Evolutionary conservation across 2,797 vertebrate species (phyloP).

Genomic region (Halcyon badia): DNA sequence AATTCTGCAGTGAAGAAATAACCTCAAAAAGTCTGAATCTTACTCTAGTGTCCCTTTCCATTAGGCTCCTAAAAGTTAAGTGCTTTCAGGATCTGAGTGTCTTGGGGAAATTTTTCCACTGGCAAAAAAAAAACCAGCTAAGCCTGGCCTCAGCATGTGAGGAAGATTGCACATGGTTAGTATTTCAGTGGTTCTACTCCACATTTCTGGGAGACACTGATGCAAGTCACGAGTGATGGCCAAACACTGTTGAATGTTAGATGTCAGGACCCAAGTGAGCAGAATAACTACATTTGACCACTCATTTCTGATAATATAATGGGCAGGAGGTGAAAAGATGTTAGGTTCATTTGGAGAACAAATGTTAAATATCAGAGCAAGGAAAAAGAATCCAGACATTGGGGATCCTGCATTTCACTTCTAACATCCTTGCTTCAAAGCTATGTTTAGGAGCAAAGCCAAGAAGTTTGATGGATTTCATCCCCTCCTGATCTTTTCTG

Average conservation of each 20-base stretch:
- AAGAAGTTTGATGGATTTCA: background rate
- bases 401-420: background rate
- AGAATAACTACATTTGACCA: background rate
- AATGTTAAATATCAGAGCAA: background rate
- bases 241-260: background rate
- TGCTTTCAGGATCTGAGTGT: background rate
- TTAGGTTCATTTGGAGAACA: background rate
- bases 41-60: background rate
- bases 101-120: background rate
- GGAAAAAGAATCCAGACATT: background rate
- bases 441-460: background rate
- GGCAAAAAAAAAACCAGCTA: background rate
- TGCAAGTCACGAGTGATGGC: background rate
- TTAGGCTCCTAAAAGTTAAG: background rate
- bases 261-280: background rate
- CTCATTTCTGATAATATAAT: background rate
- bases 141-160: background rate
- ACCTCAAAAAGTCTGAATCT: background rate
- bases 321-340: background rate
- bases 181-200: background rate
- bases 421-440: background rate
- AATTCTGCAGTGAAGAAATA: conserved; percentile 37
- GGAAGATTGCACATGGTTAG: background rate
- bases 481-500: background rate
- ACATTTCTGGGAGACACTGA: background rate